Percentiles rank a stretch among this genome's conserved stretches.
Conservation (phyloP, 1,140 invertebrate genomes). For the Scaptomyza hsui region DNA sequence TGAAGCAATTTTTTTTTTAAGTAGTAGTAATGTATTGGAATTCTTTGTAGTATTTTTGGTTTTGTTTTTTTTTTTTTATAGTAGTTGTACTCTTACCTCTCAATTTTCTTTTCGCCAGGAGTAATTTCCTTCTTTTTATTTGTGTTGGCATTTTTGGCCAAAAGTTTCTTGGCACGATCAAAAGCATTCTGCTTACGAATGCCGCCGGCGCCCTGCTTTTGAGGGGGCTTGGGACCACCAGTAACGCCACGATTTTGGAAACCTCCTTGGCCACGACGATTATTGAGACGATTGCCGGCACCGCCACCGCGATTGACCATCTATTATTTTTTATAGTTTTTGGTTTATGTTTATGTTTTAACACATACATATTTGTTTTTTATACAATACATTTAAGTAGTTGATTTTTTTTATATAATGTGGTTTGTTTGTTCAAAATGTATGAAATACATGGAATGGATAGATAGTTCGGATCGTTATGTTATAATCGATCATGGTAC, state of each 20-base stretch:
- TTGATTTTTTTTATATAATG: neutral
- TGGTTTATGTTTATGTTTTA: conserved; percentile 34
- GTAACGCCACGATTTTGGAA: conserved; percentile 83
- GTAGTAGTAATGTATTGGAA: conserved; percentile 45
- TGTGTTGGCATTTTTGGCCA: conserved; percentile 84
- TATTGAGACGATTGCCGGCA: conserved; percentile 83
- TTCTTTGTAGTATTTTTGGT: conserved; percentile 42
- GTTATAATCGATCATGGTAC: neutral
- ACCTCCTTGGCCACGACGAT: conserved; percentile 84
- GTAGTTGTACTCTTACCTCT: conserved; percentile 83
- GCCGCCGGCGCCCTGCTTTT: conserved; percentile 83
- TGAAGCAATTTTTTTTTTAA: conserved; percentile 43
- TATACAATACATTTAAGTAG: conserved; percentile 15
- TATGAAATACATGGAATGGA: conserved; percentile 36
- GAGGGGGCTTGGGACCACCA: conserved; percentile 77
- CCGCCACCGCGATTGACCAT: conserved; percentile 83
- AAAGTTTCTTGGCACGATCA: conserved; percentile 84
- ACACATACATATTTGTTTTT: conserved; percentile 19
- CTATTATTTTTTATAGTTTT: too few relatives aligned
- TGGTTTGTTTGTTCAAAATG: conserved; percentile 21
- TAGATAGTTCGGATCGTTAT: neutral
- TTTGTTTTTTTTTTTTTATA: conserved; percentile 52
- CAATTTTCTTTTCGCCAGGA: conserved; percentile 84
- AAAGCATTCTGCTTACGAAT: conserved; percentile 84
- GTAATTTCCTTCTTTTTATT: conserved; percentile 84